Conservation (phyloP, 2,888 invertebrate species). For the Brachycybe producta region DNA sequence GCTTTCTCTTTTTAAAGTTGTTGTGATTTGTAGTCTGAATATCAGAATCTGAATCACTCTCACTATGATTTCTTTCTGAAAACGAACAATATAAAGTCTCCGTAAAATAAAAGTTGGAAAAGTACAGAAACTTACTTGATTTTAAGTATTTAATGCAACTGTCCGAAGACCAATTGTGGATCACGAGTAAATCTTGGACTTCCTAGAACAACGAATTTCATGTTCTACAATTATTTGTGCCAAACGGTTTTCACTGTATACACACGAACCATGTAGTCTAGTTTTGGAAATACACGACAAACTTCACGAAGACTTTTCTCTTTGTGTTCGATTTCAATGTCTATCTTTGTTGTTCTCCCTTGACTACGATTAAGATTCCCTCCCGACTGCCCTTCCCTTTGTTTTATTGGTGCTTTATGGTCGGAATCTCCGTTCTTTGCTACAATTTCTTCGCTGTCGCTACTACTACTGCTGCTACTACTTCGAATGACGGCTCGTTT, state of each 20-base stretch:
- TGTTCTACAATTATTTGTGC: background rate
- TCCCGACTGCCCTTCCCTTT: background rate
- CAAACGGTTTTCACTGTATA: background rate
- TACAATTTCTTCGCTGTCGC: background rate
- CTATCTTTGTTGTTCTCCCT: background rate
- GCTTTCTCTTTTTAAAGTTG: no score
- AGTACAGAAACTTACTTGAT: no score
- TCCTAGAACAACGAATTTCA: conserved; percentile 5
- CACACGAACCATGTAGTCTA: conserved; percentile 4
- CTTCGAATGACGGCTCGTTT: background rate
- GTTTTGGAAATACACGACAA: conserved; percentile 4
- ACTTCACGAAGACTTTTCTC: conserved; percentile 2
- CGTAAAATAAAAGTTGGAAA: no score
- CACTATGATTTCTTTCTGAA: no score
- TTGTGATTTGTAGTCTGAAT: no score
- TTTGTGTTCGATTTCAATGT: conserved; percentile 3
- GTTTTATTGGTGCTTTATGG: background rate
- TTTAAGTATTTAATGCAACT: background rate
- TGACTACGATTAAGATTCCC: background rate
- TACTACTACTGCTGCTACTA: background rate
- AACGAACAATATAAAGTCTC: no score
- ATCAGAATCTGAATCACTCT: no score
- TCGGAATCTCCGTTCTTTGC: background rate
- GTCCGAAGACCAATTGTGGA: conserved; percentile 1
- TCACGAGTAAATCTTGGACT: conserved; percentile 8